Evolutionary conservation across 2,113 vertebrate species (phyloP), one percentile per base, ranked within the genome.

Genomic region (Pollachius pollachius): DNA sequence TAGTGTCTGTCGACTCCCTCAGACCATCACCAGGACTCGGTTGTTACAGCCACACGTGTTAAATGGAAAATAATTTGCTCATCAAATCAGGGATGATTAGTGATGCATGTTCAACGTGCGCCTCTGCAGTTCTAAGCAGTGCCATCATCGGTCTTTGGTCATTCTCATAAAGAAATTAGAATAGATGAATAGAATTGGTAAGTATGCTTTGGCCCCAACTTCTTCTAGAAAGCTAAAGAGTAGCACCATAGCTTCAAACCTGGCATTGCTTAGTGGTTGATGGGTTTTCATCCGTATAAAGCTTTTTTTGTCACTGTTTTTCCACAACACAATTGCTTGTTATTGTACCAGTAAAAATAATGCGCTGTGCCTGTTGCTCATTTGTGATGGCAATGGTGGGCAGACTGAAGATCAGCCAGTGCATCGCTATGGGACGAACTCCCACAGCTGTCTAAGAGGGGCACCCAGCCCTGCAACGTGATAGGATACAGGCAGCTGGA

Each of bases 1-100:
- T 68, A 1, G 71, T 79, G 68, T 80, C 80, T 82, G 70, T 73
- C 60, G 75, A 65, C 34, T 70, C 76, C 78, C 85, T 84, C 81
- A 81, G 23, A 23, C 23, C 23, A 23, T 23, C 75, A 70, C 69
- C 69, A 63, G 52, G 59, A 18, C 52, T 37, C 76, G 71, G 76
- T 83, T 59, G 72, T 72, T 71, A 19, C 72, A 57, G 78, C 69
- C 52, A 12, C 12, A 52, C 4, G 64, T 21, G 52, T 21, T 72
- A 25, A 21, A 30, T 65, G 68, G 18, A 57, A 18, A 16, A 15
- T 2, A 60, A 62, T 64, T 62, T 41, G 66, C 68, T 73, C 69
- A 67, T 27, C 66, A 66, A 52, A 1, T 48, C 41, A 12, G 41
- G 8, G 8, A 48, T 7, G 41, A 48, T 48, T 48, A 2, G 41